A percentile compares a stretch with the other conserved stretches of the same genome.
Conservation (phyloP, 2,797 vertebrate genomes). For the Pempheris klunzingeri region DNA sequence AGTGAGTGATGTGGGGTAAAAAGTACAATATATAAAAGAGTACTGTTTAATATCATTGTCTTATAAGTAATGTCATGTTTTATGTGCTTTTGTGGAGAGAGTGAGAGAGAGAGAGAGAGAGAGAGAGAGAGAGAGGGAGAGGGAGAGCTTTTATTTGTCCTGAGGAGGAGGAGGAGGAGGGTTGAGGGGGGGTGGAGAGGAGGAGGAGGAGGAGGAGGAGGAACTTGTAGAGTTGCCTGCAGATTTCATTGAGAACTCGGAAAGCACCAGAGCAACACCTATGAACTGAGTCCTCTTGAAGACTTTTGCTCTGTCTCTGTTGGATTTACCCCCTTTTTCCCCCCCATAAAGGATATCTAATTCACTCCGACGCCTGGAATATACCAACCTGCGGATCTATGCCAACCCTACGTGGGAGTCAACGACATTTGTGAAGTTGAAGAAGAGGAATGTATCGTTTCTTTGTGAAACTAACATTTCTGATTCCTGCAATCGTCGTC, state of each 20-base stretch:
- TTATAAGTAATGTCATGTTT: no score
- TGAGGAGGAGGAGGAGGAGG: conserved; percentile 48
- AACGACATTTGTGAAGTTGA: conserved; percentile 82
- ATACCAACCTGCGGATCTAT: conserved; percentile 82
- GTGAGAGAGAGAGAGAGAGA: background rate
- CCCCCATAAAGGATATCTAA: conserved; percentile 69
- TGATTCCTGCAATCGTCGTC: conserved; percentile 82
- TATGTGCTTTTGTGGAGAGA: no score
- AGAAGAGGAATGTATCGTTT: conserved; percentile 90
- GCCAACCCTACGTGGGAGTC: conserved; percentile 82
- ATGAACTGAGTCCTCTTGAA: conserved; percentile 59
- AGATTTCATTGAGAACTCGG: conserved; percentile 79
- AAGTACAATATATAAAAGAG: background rate
- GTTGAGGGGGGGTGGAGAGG: conserved; percentile 29
- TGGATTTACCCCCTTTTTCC: conserved; percentile 69
- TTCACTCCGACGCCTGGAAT: conserved; percentile 65
- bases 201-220: conserved; percentile 63
- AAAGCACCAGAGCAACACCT: conserved; percentile 72
- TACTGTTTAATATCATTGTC: no score
- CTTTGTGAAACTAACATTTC: conserved; percentile 85
- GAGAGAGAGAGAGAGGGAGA: background rate
- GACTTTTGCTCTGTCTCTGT: conserved; percentile 17
- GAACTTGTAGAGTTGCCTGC: conserved; percentile 68
- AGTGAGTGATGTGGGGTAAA: background rate
- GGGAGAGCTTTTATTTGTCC: conserved; percentile 46